Evolutionary conservation across 2,113 vertebrate species (phyloP), one percentile per base, ranked within the genome.

Genomic region (Anarrhichthys ocellatus): DNA sequence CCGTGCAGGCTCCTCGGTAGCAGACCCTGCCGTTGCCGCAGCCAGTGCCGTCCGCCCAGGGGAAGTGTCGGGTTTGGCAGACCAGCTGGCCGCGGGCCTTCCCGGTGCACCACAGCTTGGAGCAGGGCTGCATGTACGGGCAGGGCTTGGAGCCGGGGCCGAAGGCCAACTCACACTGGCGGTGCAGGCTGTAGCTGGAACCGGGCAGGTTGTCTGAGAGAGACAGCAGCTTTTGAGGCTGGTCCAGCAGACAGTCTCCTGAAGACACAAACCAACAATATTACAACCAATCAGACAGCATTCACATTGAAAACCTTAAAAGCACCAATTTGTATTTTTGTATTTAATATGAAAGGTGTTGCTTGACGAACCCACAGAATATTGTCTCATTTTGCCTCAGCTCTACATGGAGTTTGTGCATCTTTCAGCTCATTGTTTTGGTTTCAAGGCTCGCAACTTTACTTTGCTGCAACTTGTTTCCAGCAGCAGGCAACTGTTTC

Each of bases 41-140:
- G 93, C 87, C 88, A 22, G 98, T 99, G 88, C 98, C 98, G 0
- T 99, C 98, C 0, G 98, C 97, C 98, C 98, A 99, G n/a, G 98
- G 98, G 87, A 99, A 99, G 92, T 99, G 98, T 0, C 98, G 95
- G 0, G 98, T 99, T 92, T 99, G 98, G 90, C 98, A 99, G 48
- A 99, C 97, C 69, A 97, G 95, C 90, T 99, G 98, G 2, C 98
- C 98, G 0, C 96, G 96, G 0, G 97, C 97, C 73, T 97, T 97
- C 4, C 98, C 98, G 0, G 97, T 99, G 92, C 98, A 99, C 98
- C 98, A 99, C 14, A 99, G 95, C 87, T 98, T 98, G 88, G 96
- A 94, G 13, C 98, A 99, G 80, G 96, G 96, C 93, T 98, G 97
- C 97, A 99, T 99, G 91, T 98, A 98, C 0, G 98, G 98, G 66